Conservation (phyloP, 2,888 invertebrate genomes). For the Drosophila mimica region DNA sequence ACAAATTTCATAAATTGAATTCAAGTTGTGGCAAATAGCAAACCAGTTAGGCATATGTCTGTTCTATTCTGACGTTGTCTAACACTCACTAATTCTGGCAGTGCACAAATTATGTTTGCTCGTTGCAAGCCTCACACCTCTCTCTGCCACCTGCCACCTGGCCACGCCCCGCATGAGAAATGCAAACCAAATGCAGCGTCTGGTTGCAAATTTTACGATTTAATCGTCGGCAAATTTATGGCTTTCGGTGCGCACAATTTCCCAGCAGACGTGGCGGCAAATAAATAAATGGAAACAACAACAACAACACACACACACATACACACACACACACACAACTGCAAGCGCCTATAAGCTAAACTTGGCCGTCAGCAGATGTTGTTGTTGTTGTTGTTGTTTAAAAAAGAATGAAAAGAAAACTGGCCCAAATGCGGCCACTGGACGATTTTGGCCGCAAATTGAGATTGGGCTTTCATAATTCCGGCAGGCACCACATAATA, state of each 20-base stretch:
- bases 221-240: constrained; percentile 81
- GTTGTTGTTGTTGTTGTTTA: not conserved
- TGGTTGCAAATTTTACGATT: constrained; percentile 72
- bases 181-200: constrained; percentile 43
- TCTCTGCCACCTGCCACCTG: not conserved
- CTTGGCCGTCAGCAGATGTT: constrained; percentile 21
- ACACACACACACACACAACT: constrained; percentile 29
- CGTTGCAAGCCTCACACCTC: not conserved
- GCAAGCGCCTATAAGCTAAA: constrained; percentile 66
- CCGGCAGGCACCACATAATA: constrained; percentile 72
- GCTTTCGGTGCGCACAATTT: constrained; percentile 68
- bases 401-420: constrained; percentile 12
- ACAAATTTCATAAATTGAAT: constrained; percentile 7
- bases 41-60: not conserved
- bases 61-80: not conserved
- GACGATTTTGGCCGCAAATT: constrained; percentile 27
- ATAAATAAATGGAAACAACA: constrained; percentile 66
- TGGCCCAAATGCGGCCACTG: constrained; percentile 31
- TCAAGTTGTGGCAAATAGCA: not conserved
- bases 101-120: constrained; percentile 11
- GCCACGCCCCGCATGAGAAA: constrained; percentile 5
- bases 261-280: constrained; percentile 61
- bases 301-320: not conserved
- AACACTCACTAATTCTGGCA: not conserved
- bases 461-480: constrained; percentile 66